Evolutionary conservation across 2,888 invertebrate genomes (phyloP), one percentile per base, ranked within the genome.

Genomic region (Pyrochroa serraticornis): DNA sequence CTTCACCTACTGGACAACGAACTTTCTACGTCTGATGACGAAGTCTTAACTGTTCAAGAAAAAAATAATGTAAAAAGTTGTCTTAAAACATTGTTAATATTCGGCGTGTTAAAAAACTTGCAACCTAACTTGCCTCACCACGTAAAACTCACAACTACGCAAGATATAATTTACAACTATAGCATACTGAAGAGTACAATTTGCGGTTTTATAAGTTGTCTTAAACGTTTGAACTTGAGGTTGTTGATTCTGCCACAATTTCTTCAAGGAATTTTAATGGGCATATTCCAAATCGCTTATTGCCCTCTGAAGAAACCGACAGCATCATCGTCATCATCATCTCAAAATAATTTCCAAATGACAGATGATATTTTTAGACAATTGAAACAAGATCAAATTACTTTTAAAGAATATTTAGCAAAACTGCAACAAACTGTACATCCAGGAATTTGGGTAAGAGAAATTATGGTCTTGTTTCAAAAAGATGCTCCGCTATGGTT

Each of bases 61-160:
- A 86, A 86, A 67, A 87, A 85, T 75, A 76, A 80, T n/a, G 70
- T 92, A 3, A 82, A 85, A 69, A 81, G 82, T 38, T 82, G 84
- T 65, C 79, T 89, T 63, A 85, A 89, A 75, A 80, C 89, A 61
- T 73, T 88, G 38, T 79, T 86, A 14, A 84, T 83, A 34, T 77
- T 91, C 57, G 91, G 91, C 41, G 81, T 92, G 54, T 81, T 85
- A 57, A 84, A 86, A 8, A 84, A 86, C 72, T 77, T 92, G 31
- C 79, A 87, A 64, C 85, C 86, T 31, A 89, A 71, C 31, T 52
- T 75, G 46, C 74, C 74, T 7, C 67, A 67, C 60, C 63, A 58
- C 48, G 44, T 63, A 47, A 14, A 50, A 22, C 38, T 56, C 43
- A 37, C 48, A 5, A 43, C 56, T 34, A 49, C 49, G 7, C 14